phyloP scores from a whole-genome alignment of 2,113 vertebrate genomes.

The Romanogobio albipinnatus region DNA sequence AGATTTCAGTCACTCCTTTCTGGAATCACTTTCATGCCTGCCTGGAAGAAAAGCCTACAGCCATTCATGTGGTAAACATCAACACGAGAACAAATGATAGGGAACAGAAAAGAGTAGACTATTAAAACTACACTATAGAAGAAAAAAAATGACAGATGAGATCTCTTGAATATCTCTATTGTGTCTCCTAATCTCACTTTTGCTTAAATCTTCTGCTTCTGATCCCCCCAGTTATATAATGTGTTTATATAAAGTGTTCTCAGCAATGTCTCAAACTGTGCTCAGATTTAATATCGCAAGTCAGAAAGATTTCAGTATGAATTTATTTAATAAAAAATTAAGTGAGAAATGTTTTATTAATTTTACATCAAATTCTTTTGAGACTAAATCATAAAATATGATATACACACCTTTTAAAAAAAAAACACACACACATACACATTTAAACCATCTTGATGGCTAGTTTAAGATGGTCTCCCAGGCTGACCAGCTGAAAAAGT shows the following conservation, averaged over 20 bases:
- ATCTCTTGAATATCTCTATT: background rate
- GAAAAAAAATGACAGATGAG: background rate
- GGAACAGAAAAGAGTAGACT: background rate
- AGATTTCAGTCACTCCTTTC: conserved; percentile 61
- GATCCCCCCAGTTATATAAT: background rate
- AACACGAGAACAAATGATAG: background rate
- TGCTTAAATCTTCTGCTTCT: background rate
- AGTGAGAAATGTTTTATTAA: background rate
- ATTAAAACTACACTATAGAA: background rate
- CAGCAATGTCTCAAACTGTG: background rate
- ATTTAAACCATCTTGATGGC: background rate
- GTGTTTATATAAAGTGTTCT: background rate
- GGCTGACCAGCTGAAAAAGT: background rate
- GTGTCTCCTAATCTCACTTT: background rate
- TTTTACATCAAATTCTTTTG: background rate
- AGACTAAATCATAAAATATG: background rate
- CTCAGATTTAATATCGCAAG: background rate
- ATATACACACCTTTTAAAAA: background rate
- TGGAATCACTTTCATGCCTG: conserved; percentile 61
- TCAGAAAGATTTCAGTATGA: background rate
- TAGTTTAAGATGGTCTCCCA: too few relatives aligned
- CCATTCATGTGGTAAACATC: background rate
- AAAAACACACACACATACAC: background rate
- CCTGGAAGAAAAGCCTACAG: background rate
- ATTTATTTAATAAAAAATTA: background rate